Conservation (phyloP, 2,888 invertebrate genomes). For the Cheilosia variabilis region DNA sequence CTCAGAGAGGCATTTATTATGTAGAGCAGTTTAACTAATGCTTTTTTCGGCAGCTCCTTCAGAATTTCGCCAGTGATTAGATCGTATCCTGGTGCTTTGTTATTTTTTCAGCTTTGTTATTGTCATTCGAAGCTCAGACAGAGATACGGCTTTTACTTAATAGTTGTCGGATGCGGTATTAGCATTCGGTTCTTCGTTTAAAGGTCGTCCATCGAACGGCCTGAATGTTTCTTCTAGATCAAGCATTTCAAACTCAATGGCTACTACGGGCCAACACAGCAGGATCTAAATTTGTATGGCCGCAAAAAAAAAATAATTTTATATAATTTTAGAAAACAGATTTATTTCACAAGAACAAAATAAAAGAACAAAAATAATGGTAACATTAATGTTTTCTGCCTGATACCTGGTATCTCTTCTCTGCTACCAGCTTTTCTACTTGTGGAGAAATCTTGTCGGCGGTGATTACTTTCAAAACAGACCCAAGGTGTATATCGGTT, state of each 20-base stretch:
- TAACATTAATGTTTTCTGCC: constrained; percentile 14
- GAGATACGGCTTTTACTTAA: too few species aligned
- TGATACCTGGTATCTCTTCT: constrained; percentile 35
- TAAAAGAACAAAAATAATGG: constrained; percentile 4
- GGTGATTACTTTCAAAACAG: constrained; percentile 27
- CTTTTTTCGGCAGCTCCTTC: too few species aligned
- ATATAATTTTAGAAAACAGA: constrained; percentile 17
- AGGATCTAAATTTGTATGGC: constrained; percentile 7
- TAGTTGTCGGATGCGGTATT: background rate
- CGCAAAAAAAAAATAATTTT: background rate
- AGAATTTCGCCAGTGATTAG: too few species aligned
- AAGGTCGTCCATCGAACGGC: background rate
- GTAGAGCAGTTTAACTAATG: too few species aligned
- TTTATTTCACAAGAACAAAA: constrained; percentile 39
- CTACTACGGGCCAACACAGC: constrained; percentile 11
- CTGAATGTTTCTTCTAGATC: background rate
- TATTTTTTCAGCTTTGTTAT: too few species aligned
- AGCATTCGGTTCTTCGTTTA: background rate
- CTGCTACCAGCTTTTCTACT: constrained; percentile 18
- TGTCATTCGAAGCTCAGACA: too few species aligned
- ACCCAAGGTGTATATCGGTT: constrained; percentile 21
- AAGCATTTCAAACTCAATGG: constrained; percentile 31
- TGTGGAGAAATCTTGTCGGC: constrained; percentile 19
- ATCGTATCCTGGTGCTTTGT: too few species aligned
- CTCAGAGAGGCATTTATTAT: too few species aligned